Percentiles rank a stretch among this genome's conserved stretches.
Conservation (phyloP, 2,888 invertebrate genomes). For the Lepidocyrtinus sp. region DNA sequence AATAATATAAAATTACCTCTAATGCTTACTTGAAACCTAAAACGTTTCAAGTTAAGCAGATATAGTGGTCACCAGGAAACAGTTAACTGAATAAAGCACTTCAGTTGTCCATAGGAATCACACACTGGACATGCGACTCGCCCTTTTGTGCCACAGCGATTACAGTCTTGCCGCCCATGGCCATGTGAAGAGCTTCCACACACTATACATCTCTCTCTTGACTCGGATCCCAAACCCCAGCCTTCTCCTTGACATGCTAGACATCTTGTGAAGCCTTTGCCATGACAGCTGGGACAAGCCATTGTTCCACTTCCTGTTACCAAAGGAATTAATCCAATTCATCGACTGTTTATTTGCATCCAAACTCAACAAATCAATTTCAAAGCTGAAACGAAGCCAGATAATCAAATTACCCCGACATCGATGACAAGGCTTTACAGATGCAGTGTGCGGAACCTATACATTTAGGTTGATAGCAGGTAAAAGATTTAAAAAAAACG, state of each 20-base stretch:
- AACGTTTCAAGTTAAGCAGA: background rate
- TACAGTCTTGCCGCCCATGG: constrained; percentile 73
- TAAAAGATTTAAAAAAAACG: too few relatives aligned
- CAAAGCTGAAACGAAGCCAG: too few relatives aligned
- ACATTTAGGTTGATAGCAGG: too few relatives aligned
- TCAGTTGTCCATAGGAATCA: constrained; percentile 73
- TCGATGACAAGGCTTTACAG: constrained; percentile 73
- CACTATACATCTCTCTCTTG: constrained; percentile 72
- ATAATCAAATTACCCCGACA: constrained; percentile 72
- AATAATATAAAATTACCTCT: background rate
- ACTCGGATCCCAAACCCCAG: constrained; percentile 72
- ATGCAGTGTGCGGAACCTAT: constrained; percentile 75
- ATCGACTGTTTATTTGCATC: too few relatives aligned
- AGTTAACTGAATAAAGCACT: constrained; percentile 74
- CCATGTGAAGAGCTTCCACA: constrained; percentile 72
- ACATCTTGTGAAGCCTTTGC: constrained; percentile 74
- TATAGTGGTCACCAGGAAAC: constrained; percentile 72
- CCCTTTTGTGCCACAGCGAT: constrained; percentile 73
- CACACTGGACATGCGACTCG: constrained; percentile 73
- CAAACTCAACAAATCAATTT: too few relatives aligned
- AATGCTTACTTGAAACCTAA: too few relatives aligned
- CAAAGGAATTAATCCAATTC: too few relatives aligned
- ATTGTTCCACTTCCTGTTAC: constrained; percentile 71
- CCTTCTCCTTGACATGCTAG: constrained; percentile 74
- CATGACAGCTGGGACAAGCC: constrained; percentile 73